phyloP scores from a whole-genome alignment of 2,113 vertebrate species.

The Onychorhynchus coronatus region DNA sequence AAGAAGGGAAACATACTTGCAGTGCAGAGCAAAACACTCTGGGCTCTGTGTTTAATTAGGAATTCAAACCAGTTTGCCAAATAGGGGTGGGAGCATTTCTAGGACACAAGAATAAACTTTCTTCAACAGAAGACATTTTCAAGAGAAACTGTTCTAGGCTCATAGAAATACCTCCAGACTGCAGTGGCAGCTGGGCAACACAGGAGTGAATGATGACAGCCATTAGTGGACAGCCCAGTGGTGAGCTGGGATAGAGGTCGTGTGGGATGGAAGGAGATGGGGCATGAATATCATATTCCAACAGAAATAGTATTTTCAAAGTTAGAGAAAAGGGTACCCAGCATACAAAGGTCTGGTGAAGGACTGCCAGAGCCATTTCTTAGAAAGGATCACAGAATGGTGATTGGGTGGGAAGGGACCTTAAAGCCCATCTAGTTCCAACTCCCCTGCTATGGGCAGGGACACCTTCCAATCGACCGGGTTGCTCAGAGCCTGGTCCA shows the following conservation, averaged over 20 bases:
- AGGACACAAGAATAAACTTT: neutral
- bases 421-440: neutral
- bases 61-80: neutral
- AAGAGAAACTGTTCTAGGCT: neutral
- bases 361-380: neutral
- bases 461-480: neutral
- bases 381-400: neutral
- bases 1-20: neutral
- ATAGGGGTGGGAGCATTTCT: neutral
- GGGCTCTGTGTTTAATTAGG: neutral
- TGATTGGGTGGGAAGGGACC: neutral
- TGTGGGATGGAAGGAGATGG: neutral
- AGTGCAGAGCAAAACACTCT: neutral
- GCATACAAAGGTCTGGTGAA: neutral
- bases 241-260: neutral
- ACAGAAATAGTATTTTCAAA: neutral
- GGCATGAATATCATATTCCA: neutral
- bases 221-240: rapidly evolving
- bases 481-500: neutral
- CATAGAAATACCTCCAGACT: neutral
- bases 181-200: neutral
- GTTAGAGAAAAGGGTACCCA: neutral
- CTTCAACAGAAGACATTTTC: neutral
- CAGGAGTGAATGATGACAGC: rapidly evolving
- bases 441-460: neutral